Base-by-base conservation (phyloP, 1,140 invertebrate species). In the Drosophila quadrilineata region DNA sequence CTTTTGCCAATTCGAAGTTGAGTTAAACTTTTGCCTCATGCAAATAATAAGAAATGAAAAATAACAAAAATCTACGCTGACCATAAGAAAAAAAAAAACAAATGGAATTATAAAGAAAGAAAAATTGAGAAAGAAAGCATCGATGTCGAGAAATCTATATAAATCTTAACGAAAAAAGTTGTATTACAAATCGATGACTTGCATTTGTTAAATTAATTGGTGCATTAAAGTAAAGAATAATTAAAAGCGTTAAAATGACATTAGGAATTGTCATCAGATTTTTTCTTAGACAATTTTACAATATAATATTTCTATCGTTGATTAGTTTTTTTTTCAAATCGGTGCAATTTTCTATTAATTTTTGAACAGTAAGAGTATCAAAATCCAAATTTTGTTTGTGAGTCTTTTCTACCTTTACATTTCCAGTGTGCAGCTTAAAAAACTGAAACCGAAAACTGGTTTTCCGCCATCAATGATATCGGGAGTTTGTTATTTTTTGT, bases 401-500 rank as follows among this genome's bases (percentile, higher is more conserved):
- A n/a, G n/a, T n/a, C 48, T 41, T 31, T 46, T 75, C 54, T 73
- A 68, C 50, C 62, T 71, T 65, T 70, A 76, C 62, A 63, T 73
- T 64, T 77, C 64, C 73, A 50, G 74, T 63, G 57, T 76, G 68
- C 62, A 71, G 70, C 70, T 60, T 73, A 62, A 31, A 79, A 70
- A 56, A 29, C 26, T 26, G 45, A 26, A 67, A 56, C 43, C 48
- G 41, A 36, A 76, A 79, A 79, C 75, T 79, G 75, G 75, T 79
- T 79, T 79, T 80, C 56, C 49, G 66, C 48, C 71, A 80, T 80
- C 75, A 80, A 79, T 79, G 66, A 59, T 75, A 66, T 71, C 54
- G 45, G 46, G n/a, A n/a, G n/a, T n/a, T n/a, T n/a, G n/a, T n/a
- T n/a, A n/a, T n/a, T n/a, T n/a, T n/a, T n/a, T n/a, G n/a, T n/a